Base-by-base conservation (phyloP, 1,140 invertebrate genomes). In the Prorops nasuta region DNA sequence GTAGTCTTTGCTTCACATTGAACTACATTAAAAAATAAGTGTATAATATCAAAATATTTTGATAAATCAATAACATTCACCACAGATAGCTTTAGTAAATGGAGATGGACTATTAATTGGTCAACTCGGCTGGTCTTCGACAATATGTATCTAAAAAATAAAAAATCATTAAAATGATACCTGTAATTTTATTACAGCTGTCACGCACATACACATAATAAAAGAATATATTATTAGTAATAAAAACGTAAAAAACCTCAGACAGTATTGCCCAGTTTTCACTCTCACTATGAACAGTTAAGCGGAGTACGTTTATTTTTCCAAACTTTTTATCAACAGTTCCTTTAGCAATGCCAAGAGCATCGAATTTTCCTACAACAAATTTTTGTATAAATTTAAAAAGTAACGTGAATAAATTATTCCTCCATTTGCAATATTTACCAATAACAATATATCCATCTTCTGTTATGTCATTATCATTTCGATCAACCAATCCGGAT, bases 221-320 rank as follows among this genome's bases (percentile, higher is more conserved):
- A 34, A 44, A 43, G 3, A 41, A 22, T 44, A 44, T 41, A 21
- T 34, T 40, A 40, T 45, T 46, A 32, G n/a, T 49, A 34, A 19
- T 47, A 28, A 24, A 20, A 46, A 48, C 37, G 21, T 22, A 31
- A 53, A 15, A 42, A 80, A 94, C 87, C 84, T 96, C 93, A 66
- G 89, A 94, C 14, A 96, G 79, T 58, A 96, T 90, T 1, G 88
- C 90, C 92, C 92, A 96, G 71, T 91, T 91, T 49, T 89, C 86
- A 71, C 89, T 93, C 63, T 92, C 86, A 54, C 81, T 84, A 51
- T 90, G 86, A 22, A 94, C 86, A 44, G 83, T 83, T 17, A 96
- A 77, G 38, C 91, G 82, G 51, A 95, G 69, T 40, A 83, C 80
- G 37, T 81, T 76, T 41, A 96, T 79, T 53, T 83, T 83, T 46